A percentile compares a stretch with the other conserved stretches of the same genome.
Evolutionary conservation across 2,113 vertebrate genomes (phyloP).

Genomic region (Coryphaenoides rupestris): DNA sequence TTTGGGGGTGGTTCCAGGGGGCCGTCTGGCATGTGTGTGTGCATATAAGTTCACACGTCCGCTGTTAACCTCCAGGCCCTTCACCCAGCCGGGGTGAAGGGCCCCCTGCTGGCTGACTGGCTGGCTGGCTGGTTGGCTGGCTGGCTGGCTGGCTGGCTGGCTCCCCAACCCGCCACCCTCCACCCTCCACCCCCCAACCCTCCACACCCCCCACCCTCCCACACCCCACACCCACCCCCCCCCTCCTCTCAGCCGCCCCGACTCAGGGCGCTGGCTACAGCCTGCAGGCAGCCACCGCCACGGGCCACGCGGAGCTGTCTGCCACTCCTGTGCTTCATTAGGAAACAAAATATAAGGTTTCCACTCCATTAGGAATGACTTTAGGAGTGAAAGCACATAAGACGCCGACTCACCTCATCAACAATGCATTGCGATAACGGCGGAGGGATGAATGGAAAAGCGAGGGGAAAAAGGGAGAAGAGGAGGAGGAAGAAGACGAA

Average conservation of each 20-base stretch:
- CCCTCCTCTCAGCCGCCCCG: conserved; percentile 49
- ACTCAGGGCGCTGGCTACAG: conserved; percentile 64
- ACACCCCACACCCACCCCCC: conserved; percentile 28
- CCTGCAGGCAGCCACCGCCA: conserved; percentile 67
- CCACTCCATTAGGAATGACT: conserved; percentile 99
- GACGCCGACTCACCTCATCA: conserved; percentile 99
- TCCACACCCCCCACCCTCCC: not conserved
- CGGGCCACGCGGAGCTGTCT: conserved; percentile 64
- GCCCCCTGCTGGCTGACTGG: too few species aligned
- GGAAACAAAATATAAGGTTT: conserved; percentile 99
- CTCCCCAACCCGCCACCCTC: too few species aligned
- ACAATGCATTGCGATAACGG: conserved; percentile 99
- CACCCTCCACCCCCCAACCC: not conserved
- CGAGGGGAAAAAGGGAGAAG: conserved; percentile 54
- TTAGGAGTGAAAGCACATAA: conserved; percentile 99
- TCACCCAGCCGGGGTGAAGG: not conserved
- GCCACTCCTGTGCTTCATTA: conserved; percentile 95
- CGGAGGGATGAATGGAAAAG: conserved; percentile 83
- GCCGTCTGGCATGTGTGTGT: not conserved
- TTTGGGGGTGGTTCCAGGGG: too few species aligned
- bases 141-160: too few species aligned
- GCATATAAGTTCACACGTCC: not conserved
- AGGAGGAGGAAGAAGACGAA: conserved; percentile 56
- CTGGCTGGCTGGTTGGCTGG: too few species aligned
- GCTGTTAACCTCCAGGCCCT: not conserved